Evolutionary conservation across 2,797 vertebrate genomes (phyloP).

Genomic region (Tangara arthus): DNA sequence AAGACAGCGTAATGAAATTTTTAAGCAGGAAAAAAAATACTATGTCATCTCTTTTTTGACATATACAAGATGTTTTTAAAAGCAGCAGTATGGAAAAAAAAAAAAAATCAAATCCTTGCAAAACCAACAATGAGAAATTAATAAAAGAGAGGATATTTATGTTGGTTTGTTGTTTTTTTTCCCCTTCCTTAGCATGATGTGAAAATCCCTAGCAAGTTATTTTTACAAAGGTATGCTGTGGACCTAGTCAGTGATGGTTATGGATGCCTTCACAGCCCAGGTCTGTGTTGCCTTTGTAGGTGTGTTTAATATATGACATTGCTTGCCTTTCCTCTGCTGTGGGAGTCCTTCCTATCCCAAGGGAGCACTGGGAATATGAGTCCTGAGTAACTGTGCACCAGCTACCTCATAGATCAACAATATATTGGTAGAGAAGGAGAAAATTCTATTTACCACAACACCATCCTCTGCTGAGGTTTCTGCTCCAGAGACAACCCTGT

Average conservation of each 20-base stretch:
- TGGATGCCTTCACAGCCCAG: not conserved
- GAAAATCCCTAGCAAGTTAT: not conserved
- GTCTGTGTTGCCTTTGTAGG: not conserved
- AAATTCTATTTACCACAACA: not conserved
- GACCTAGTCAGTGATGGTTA: not conserved
- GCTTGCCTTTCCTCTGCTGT: not conserved
- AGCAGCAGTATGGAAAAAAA: not conserved
- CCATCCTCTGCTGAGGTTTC: not conserved
- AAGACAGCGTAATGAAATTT: not conserved
- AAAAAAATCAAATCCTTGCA: not conserved
- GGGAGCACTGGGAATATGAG: not conserved
- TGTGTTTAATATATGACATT: not conserved
- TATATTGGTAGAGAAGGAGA: not conserved
- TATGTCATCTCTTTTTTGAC: not conserved
- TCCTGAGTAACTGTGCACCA: not conserved
- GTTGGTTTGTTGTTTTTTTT: not conserved
- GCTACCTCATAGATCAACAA: rapidly evolving
- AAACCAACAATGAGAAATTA: not conserved
- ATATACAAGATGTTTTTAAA: not conserved
- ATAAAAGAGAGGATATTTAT: not conserved
- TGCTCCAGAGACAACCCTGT: not conserved
- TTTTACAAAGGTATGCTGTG: not conserved
- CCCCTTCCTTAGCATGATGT: rapidly evolving
- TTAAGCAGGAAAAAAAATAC: not conserved
- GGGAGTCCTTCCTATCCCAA: not conserved